Percentiles rank a stretch among this genome's conserved stretches.
Evolutionary conservation across 2,113 vertebrate genomes (phyloP).

Genomic region (Misgurnus mizolepis): DNA sequence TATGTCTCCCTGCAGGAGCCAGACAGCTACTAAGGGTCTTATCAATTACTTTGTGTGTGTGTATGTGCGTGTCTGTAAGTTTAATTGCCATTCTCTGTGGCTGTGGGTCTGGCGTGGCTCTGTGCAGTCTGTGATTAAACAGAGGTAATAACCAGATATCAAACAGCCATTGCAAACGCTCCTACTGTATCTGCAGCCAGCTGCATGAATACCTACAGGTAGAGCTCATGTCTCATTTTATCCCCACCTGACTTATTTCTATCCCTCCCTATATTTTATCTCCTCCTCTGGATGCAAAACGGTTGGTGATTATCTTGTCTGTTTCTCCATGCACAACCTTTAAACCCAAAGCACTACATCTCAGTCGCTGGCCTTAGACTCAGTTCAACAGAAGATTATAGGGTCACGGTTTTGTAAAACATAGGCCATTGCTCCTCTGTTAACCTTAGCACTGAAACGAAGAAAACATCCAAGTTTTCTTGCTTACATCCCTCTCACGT

Average conservation of each 20-base stretch:
- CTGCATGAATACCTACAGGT: conserved; percentile 80
- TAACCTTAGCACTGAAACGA: background rate
- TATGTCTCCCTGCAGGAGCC: conserved; percentile 19
- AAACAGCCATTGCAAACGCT: conserved; percentile 75
- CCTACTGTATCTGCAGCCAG: conserved; percentile 76
- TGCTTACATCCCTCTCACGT: background rate
- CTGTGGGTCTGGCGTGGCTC: conserved; percentile 67
- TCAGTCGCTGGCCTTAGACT: too few species aligned
- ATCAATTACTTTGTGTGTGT: conserved; percentile 26
- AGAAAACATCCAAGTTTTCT: conserved; percentile 34
- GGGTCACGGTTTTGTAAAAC: too few species aligned
- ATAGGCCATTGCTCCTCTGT: background rate
- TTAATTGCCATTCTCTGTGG: conserved; percentile 23
- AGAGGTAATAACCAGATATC: conserved; percentile 74
- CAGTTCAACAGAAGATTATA: conserved; percentile 5
- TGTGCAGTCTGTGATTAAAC: conserved; percentile 74
- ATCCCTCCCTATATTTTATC: background rate
- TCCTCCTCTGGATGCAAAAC: conserved; percentile 8
- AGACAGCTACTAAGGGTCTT: conserved; percentile 32
- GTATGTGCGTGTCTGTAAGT: conserved; percentile 10
- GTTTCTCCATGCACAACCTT: too few species aligned
- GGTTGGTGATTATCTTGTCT: background rate
- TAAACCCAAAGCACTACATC: too few species aligned
- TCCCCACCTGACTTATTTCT: background rate
- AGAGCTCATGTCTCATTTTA: conserved; percentile 76